Evolutionary conservation across 2,888 invertebrate species (phyloP), one percentile per base, ranked within the genome.

Genomic region (Trichopria drosophilae): DNA sequence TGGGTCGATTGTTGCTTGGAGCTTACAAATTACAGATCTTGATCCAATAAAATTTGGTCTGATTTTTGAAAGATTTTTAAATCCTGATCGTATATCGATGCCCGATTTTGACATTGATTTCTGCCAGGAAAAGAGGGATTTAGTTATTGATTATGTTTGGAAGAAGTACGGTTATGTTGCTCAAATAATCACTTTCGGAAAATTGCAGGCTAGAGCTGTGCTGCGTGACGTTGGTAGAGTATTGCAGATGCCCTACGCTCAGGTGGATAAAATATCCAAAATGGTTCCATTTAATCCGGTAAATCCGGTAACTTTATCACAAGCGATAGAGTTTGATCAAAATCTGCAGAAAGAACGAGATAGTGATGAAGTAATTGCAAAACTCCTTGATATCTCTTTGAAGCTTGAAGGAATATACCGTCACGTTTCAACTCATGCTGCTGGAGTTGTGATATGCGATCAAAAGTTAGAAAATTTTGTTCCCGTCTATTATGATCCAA

Each of bases 91-190:
- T 32, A 40, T 47, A 23, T 47, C 47, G 31, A 47, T 47, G 47
- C 47, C 47, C 23, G 47, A 47, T 31, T 40, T 47, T 34, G 47
- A 47, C 34, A 40, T 47, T 29, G 47, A 47, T 40, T 47, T 47
- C 34, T 39, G 40, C 34, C 32, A 40, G 26, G 47, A 47, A 31
- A 24, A 24, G 26, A 31, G 47, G 23, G 39, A 39, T 26, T 9
- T 32, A 34, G 47, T 47, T 32, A 47, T 47, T 31, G 47, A 47
- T 40, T 47, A 47, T 34, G 47, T 47, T 22, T 26, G 19, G 23
- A 34, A 46, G 23, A 46, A 46, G 23, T 46, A 46, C 23, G 46
- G 46, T 23, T 23, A 39, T 29, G 39, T 39, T 22, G 46, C 46
- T 29, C 46, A 46, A 29, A 46, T 46, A 19, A 46, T 46, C 31